Conservation (phyloP, 92 coral and sea anemone species). For the Muricea muricata region DNA sequence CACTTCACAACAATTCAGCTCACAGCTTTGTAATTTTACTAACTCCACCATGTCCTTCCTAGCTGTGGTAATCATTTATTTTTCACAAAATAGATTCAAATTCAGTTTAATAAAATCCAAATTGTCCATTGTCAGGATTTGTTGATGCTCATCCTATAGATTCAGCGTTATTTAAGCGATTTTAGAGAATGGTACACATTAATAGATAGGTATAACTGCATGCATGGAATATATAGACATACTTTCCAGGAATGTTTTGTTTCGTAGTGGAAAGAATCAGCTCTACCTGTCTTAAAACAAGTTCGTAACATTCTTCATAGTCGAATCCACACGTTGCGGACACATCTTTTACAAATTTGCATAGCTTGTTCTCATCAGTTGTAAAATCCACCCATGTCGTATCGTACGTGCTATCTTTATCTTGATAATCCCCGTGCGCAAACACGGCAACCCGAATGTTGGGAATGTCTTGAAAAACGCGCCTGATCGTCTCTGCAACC, state of each 20-base stretch:
- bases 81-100: no score
- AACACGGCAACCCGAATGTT: slow-evolving; percentile 90
- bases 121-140: no score
- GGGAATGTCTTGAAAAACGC: slow-evolving; percentile 79
- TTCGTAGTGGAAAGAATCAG: no score
- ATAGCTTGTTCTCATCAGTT: slow-evolving; percentile 78
- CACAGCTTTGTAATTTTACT: no score
- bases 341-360: slow-evolving; percentile 82
- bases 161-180: no score
- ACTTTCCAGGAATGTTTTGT: no score
- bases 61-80: no score
- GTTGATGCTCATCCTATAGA: no score
- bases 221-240: background rate
- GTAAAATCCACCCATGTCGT: slow-evolving; percentile 94
- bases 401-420: slow-evolving; percentile 77
- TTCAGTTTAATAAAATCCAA: no score
- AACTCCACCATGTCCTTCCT: no score
- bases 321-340: slow-evolving; percentile 90
- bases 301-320: slow-evolving; percentile 93
- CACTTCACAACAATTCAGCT: no score
- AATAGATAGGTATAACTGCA: background rate
- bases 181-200: no score
- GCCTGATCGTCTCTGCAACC: slow-evolving; percentile 80
- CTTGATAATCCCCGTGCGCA: slow-evolving; percentile 96
- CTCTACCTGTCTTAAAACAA: slow-evolving; percentile 96